phyloP scores from a whole-genome alignment of 2,888 invertebrate genomes.

The Drosophila tanythrix region DNA sequence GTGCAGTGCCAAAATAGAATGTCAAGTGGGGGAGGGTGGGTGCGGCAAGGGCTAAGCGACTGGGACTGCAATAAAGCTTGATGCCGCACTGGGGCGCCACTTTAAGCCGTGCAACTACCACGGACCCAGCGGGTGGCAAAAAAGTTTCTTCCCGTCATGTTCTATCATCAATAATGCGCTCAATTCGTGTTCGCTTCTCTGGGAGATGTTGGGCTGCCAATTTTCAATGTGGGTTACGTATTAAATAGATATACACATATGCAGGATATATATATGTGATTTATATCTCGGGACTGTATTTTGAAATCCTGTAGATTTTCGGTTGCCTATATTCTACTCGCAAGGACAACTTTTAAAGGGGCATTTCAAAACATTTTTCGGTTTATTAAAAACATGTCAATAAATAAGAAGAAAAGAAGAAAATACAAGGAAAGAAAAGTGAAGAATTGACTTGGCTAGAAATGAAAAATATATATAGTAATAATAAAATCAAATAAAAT shows the following conservation, averaged over 20 bases:
- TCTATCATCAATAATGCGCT: slow-evolving; percentile 68
- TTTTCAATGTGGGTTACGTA: slow-evolving; percentile 12
- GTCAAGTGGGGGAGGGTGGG: slow-evolving; percentile 1
- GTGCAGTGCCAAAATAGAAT: slow-evolving; percentile 37
- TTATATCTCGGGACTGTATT: slow-evolving; percentile 5
- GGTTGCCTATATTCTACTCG: not conserved
- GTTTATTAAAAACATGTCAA: not conserved
- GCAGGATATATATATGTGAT: slow-evolving; percentile 2
- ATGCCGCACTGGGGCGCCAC: slow-evolving; percentile 23
- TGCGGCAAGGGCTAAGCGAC: too few relatives aligned
- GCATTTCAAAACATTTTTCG: not conserved
- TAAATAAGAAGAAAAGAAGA: not conserved
- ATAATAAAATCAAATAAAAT: not conserved
- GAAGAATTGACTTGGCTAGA: not conserved
- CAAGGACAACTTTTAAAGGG: not conserved
- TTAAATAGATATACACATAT: not conserved
- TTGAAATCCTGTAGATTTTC: slow-evolving; percentile 12
- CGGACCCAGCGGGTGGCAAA: slow-evolving; percentile 30
- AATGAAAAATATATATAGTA: too few relatives aligned
- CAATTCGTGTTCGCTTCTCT: slow-evolving; percentile 40
- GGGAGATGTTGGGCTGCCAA: slow-evolving; percentile 28
- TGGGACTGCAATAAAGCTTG: slow-evolving; percentile 5
- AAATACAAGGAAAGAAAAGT: not conserved
- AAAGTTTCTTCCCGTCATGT: slow-evolving; percentile 18
- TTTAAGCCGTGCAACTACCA: slow-evolving; percentile 33